Evolutionary conservation across 2,113 vertebrate genomes (phyloP).

Genomic region (Donacobius atricapilla): DNA sequence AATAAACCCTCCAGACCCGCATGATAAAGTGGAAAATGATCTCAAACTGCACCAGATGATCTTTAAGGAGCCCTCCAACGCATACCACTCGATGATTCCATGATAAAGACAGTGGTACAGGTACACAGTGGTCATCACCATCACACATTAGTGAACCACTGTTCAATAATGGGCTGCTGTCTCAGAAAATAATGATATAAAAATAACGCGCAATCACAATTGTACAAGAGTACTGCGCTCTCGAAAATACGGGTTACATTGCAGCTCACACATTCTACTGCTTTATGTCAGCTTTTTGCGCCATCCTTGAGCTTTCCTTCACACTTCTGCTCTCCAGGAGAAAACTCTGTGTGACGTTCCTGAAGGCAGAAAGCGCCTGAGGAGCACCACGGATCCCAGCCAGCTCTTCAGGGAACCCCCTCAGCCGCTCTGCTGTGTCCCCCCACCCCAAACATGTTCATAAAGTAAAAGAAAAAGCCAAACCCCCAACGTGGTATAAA

Average conservation of each 20-base stretch:
- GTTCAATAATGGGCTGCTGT: neutral
- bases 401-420: neutral
- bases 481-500: accelerated
- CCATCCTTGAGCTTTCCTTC: neutral
- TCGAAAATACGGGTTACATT: accelerated
- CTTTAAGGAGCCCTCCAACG: neutral
- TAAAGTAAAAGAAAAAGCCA: neutral
- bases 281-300: neutral
- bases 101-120: neutral
- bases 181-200: neutral
- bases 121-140: neutral
- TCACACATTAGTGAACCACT: neutral
- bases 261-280: neutral
- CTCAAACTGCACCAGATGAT: neutral
- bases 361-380: neutral
- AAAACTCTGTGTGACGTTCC: accelerated
- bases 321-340: accelerated
- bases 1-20: neutral
- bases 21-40: neutral
- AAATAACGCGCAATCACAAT: neutral
- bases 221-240: accelerated
- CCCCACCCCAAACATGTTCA: accelerated
- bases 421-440: neutral
- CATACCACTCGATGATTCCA: neutral
- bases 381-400: neutral